phyloP scores from a whole-genome alignment of 2,113 vertebrate species.

The Tiliqua scincoides region DNA sequence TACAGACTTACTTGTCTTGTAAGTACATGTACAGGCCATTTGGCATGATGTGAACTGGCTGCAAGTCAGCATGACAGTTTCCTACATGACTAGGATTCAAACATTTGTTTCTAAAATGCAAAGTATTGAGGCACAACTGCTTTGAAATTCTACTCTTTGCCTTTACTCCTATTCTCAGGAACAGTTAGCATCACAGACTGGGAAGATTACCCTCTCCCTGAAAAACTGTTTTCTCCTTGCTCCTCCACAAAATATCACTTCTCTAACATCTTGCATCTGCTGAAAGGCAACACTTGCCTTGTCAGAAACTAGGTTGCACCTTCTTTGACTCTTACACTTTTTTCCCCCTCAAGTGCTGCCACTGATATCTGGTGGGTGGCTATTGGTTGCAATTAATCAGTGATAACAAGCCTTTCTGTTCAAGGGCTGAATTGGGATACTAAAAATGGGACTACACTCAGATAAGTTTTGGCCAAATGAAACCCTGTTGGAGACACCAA shows the following conservation, averaged over 20 bases:
- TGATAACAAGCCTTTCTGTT: background rate
- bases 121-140: background rate
- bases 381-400: background rate
- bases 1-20: too few species aligned
- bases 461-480: background rate
- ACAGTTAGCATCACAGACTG: background rate
- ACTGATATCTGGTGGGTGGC: background rate
- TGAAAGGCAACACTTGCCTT: background rate
- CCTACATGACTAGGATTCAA: background rate
- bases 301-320: background rate
- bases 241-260: background rate
- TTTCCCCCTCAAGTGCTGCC: constrained; percentile 4
- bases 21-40: background rate
- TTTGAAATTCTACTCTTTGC: background rate
- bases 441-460: background rate
- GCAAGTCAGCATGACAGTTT: background rate
- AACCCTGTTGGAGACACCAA: constrained; percentile 35
- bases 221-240: background rate
- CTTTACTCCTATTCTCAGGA: background rate
- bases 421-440: background rate
- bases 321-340: constrained; percentile 19
- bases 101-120: background rate
- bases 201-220: background rate
- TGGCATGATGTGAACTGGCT: background rate
- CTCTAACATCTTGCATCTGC: background rate